Evolutionary conservation across 2,888 invertebrate genomes (phyloP), one percentile per base, ranked within the genome.

Genomic region (Tortricodes alternella): DNA sequence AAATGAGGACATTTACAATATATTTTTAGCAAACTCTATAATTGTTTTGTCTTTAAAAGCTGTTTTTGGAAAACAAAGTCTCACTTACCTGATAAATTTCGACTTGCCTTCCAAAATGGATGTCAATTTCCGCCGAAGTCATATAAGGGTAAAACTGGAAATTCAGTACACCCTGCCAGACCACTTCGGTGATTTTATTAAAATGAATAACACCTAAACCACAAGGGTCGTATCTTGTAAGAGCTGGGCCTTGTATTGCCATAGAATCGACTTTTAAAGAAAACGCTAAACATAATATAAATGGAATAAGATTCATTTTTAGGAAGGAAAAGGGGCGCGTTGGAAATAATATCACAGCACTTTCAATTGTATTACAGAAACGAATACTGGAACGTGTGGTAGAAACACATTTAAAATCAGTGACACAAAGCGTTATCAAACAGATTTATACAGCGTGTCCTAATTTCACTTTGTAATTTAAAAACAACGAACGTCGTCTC

Each of bases 171-270:
- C 80, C 85, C 48, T 63, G 65, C 89, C 89, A 89, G 58, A 76
- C 46, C 51, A 65, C 70, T 1, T 73, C 67, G 2, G 67, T 65
- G 4, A 81, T 46, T 71, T 70, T 83, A 58, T 88, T 83, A 60
- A 89, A 89, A 68, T 84, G 73, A 61, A 89, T 65, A 6, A 83
- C 68, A 1, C 83, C 88, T 39, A 89, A 65, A 6, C 83, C 83
- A 62, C 89, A 89, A 1, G 89, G 89, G 32, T 85, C 80, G 38
- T 89, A 89, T 60, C 80, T 76, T 0, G 80, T 85, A 51, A 83
- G 65, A 29, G 70, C 69, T 1, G 83, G 73, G 0, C 88, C 88
- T 49, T 75, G 74, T 35, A 89, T 62, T 6, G 84, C 68, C 79
- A 89, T 78, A 2, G 76, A 65, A 57, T 72, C 56, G 2, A 76